These are phyloP conservation scores for Cavia porcellus DNA, from an alignment of 2,113 vertebrate species.

Conservation along the genomic window DNA sequence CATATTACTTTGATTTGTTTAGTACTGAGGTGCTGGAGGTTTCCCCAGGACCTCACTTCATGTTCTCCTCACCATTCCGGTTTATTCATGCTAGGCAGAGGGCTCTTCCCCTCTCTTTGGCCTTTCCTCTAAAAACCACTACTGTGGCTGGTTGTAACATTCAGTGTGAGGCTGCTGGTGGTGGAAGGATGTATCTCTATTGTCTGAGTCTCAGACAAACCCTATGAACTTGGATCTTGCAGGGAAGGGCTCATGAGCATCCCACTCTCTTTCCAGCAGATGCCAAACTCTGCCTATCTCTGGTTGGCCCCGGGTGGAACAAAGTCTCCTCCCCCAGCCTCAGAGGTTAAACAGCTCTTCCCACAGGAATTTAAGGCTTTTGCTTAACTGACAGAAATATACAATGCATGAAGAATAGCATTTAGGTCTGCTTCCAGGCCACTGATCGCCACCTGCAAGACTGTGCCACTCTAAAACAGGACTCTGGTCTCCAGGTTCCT, in stretches of 20 bases:
- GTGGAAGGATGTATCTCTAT: not conserved
- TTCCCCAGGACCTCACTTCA: not conserved
- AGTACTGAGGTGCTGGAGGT: not conserved
- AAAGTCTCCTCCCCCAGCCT: rapidly evolving
- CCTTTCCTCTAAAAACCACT: rapidly evolving
- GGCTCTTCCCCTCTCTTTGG: rapidly evolving
- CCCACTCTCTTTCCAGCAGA: rapidly evolving
- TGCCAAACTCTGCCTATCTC: not conserved
- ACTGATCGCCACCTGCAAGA: not conserved
- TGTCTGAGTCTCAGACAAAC: not conserved
- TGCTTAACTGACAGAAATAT: not conserved
- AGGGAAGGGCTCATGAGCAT: no score
- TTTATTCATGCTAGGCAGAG: not conserved
- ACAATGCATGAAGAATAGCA: rapidly evolving
- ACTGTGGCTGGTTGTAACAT: rapidly evolving
- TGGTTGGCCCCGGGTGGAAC: not conserved
- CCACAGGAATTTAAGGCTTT: not conserved
- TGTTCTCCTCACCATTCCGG: not conserved
- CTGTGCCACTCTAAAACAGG: not conserved
- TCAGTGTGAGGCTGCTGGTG: rapidly evolving
- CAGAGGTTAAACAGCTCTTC: not conserved
- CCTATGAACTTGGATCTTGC: not conserved
- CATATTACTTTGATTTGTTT: rapidly evolving
- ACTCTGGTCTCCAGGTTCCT: not conserved
- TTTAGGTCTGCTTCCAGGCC: not conserved